Conservation (phyloP, 37 sponge, comb jelly and placozoan genomes). For the Beroe forskalii region DNA sequence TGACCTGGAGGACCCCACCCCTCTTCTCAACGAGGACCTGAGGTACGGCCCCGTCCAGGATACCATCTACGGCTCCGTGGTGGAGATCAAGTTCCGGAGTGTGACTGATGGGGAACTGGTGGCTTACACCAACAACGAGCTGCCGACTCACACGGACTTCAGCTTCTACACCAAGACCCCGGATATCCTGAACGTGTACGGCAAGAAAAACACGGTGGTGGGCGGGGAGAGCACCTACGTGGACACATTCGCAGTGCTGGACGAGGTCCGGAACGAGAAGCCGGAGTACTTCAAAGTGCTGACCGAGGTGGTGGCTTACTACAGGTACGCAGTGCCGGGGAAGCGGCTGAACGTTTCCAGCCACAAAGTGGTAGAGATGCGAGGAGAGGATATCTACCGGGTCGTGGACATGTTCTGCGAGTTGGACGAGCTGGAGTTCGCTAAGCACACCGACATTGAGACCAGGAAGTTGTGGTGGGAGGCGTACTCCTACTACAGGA, state of each 20-base stretch:
- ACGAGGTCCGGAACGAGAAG: not conserved
- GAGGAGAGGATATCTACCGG: not conserved
- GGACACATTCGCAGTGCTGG: not conserved
- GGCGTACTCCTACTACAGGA: constrained; percentile 18
- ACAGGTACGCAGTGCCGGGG: not conserved
- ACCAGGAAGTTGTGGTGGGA: constrained; percentile 4
- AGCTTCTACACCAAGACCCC: not conserved
- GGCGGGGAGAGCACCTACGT: not conserved
- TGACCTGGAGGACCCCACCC: not conserved
- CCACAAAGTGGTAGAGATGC: not conserved
- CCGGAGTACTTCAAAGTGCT: not conserved
- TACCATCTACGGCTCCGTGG: not conserved
- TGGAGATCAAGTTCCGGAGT: not conserved
- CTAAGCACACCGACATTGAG: not conserved
- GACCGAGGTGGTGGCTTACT: not conserved
- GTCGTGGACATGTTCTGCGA: not conserved
- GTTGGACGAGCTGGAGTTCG: not conserved
- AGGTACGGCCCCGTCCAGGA: not conserved
- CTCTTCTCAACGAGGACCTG: not conserved
- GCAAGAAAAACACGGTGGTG: not conserved
- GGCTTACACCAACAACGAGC: not conserved
- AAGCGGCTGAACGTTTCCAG: not conserved
- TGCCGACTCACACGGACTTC: not conserved
- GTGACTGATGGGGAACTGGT: not conserved
- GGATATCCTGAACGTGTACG: not conserved